Evolutionary conservation across 2,113 vertebrate genomes (phyloP).

Genomic region (Podocnemis expansa): DNA sequence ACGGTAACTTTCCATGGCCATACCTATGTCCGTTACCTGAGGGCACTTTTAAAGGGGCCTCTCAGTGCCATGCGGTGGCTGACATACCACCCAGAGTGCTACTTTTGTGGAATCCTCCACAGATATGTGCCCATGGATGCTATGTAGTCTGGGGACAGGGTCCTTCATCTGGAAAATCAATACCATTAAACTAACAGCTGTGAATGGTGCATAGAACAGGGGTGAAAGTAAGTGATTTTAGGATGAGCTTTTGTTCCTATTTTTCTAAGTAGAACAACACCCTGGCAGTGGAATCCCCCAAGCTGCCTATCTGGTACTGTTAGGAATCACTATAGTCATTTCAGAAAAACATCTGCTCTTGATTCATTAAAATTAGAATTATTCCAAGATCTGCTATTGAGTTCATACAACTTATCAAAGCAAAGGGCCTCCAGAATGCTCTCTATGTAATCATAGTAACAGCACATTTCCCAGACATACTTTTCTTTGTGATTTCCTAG

Average conservation of each 20-base stretch:
- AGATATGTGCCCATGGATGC: background rate
- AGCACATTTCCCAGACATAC: background rate
- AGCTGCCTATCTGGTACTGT: background rate
- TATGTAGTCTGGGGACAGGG: background rate
- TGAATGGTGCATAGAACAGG: background rate
- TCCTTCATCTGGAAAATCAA: background rate
- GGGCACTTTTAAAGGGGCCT: background rate
- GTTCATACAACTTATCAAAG: background rate
- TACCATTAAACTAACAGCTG: background rate
- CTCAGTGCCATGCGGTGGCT: background rate
- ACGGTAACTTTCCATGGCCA: background rate
- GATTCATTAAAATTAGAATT: slow-evolving; percentile 15
- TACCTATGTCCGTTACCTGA: background rate
- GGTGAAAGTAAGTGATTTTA: background rate
- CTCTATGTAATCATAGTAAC: background rate
- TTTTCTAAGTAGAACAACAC: background rate
- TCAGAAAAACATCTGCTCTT: background rate
- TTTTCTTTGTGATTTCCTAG: background rate
- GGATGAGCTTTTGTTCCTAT: background rate
- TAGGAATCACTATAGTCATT: background rate
- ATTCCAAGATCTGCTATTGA: background rate
- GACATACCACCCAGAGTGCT: background rate
- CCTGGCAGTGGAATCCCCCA: background rate
- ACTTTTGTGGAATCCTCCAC: background rate
- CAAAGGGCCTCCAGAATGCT: background rate